phyloP scores from a whole-genome alignment of 1,140 invertebrate species.

The Leptopilina boulardi region DNA sequence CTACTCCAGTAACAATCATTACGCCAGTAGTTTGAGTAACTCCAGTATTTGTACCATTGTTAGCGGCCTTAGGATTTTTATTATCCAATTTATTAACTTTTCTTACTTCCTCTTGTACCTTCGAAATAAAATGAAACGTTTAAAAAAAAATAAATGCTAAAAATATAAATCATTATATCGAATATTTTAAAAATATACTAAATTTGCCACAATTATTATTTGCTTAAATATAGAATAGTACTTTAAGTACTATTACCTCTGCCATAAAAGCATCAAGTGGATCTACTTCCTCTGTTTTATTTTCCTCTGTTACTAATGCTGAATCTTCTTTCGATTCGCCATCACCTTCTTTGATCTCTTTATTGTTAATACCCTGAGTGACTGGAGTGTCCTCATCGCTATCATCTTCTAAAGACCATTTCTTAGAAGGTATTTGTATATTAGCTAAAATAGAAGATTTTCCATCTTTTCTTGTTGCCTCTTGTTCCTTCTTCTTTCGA shows the following conservation, averaged over 20 bases:
- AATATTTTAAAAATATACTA: too few species aligned
- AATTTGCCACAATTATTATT: too few species aligned
- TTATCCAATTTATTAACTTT: constrained; percentile 89
- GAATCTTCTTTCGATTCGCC: constrained; percentile 77
- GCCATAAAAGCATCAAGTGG: constrained; percentile 98
- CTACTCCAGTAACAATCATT: constrained; percentile 92
- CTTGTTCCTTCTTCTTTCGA: constrained; percentile 89
- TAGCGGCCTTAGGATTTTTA: constrained; percentile 68
- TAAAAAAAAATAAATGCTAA: too few species aligned
- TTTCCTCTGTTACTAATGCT: constrained; percentile 67
- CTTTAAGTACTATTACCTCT: too few species aligned
- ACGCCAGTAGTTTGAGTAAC: constrained; percentile 76
- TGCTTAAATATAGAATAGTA: too few species aligned
- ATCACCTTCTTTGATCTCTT: constrained; percentile 77
- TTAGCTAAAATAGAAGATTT: constrained; percentile 78
- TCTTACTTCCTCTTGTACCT: constrained; percentile 91
- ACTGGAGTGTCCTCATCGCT: constrained; percentile 82
- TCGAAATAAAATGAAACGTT: constrained; percentile 57
- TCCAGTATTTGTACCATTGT: constrained; percentile 73
- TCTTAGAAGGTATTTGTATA: constrained; percentile 82
- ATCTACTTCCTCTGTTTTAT: constrained; percentile 88
- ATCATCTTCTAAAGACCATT: constrained; percentile 95
- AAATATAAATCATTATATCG: too few species aligned
- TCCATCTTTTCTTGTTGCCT: constrained; percentile 86
- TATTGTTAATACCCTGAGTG: constrained; percentile 52